A percentile compares a stretch with the other conserved stretches of the same genome.
These are phyloP conservation scores for Bujurquina vittata DNA, from an alignment of 2,113 vertebrate species.

Conservation along the genomic window DNA sequence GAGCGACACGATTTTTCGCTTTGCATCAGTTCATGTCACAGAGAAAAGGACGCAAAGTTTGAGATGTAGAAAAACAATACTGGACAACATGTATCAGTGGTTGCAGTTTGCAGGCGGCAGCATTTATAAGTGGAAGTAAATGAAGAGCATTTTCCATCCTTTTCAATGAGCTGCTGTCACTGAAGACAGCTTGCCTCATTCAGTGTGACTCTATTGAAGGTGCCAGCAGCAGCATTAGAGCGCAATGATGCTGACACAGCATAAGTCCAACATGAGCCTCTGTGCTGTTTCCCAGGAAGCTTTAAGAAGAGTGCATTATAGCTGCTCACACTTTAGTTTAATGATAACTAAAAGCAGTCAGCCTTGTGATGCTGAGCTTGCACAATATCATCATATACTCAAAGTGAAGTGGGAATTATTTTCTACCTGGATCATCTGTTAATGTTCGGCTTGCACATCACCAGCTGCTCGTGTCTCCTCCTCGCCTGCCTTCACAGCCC, in stretches of 20 bases:
- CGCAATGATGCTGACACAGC: neutral
- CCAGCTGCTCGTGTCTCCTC: neutral
- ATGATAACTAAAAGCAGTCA: neutral
- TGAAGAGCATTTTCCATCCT: neutral
- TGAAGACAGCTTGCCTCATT: neutral
- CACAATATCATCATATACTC: neutral
- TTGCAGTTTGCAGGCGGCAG: no score
- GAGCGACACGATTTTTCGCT: no score
- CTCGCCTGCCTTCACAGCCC: neutral
- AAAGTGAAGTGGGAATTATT: no score
- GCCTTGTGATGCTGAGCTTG: neutral
- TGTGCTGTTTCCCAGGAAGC: neutral
- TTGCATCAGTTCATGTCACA: no score
- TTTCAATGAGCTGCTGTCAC: neutral
- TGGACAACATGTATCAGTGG: no score
- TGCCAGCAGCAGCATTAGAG: accelerated
- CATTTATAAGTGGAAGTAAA: neutral
- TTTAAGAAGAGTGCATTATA: neutral
- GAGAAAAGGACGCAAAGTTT: no score
- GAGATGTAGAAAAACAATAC: no score
- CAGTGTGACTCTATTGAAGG: neutral
- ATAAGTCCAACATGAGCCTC: neutral
- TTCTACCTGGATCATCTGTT: accelerated
- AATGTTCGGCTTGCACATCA: neutral
- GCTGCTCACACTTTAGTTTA: neutral